These are phyloP conservation scores for Typhlomys cinereus DNA, from an alignment of 2,113 vertebrate genomes.

Conservation along the genomic window DNA sequence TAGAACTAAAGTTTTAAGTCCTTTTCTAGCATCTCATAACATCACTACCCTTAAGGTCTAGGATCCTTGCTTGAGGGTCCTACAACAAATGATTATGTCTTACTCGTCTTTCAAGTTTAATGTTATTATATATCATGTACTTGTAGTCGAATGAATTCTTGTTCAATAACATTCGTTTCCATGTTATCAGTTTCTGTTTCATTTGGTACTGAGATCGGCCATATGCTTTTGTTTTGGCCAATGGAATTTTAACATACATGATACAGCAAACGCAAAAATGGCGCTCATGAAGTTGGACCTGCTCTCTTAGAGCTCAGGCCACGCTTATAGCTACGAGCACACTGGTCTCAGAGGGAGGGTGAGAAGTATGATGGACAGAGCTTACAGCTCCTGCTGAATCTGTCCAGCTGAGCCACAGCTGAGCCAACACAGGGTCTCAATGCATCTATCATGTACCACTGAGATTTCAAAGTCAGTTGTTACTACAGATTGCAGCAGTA, in stretches of 20 bases:
- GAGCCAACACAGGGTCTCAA: not conserved
- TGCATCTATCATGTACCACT: not conserved
- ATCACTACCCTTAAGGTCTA: not conserved
- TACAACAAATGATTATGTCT: not conserved
- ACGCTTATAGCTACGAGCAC: not conserved
- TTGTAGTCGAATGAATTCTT: not conserved
- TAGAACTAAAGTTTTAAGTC: slow-evolving; percentile 17
- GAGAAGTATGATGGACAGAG: not conserved
- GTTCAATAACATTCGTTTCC: not conserved
- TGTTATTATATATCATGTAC: not conserved
- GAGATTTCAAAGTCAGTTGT: not conserved
- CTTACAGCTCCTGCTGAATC: not conserved
- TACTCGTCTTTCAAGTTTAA: not conserved
- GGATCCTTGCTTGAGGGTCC: not conserved
- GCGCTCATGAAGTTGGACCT: not conserved
- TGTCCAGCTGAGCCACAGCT: not conserved
- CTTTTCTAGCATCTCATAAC: not conserved
- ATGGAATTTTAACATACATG: not conserved
- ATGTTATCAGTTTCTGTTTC: not conserved
- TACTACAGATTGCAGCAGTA: not conserved
- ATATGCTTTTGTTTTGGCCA: not conserved
- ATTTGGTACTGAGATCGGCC: not conserved
- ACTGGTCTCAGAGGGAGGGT: not conserved
- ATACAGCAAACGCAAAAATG: not conserved
- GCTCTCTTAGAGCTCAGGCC: not conserved